These are phyloP conservation scores for Cyclopterus lumpus DNA, from an alignment of 2,797 vertebrate genomes.

Conservation along the genomic window DNA sequence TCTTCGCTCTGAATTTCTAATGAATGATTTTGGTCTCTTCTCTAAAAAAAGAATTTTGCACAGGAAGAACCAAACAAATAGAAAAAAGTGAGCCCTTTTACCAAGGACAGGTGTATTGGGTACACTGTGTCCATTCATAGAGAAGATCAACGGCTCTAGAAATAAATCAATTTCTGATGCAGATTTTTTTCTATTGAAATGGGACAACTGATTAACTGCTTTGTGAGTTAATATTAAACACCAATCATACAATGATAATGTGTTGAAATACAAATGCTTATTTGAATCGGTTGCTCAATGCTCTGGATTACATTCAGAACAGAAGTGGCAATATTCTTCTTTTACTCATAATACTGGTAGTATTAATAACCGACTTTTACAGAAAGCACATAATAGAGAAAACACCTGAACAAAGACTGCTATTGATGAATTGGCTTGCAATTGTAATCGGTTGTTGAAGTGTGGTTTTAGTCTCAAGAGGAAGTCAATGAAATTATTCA, in stretches of 20 bases:
- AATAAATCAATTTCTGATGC: slow-evolving; percentile 17
- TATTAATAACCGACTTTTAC: not conserved
- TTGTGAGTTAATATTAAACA: slow-evolving; percentile 4
- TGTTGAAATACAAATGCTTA: slow-evolving; percentile 20
- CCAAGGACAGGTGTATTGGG: slow-evolving; percentile 19
- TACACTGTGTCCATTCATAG: slow-evolving; percentile 18
- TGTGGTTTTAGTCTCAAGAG: not conserved
- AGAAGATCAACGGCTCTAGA: slow-evolving; percentile 10
- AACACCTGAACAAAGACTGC: not conserved
- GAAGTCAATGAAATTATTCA: not conserved
- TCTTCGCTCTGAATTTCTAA: slow-evolving; percentile 70
- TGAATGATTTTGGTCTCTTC: slow-evolving; percentile 42
- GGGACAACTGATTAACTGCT: slow-evolving; percentile 15
- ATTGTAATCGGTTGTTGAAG: not conserved
- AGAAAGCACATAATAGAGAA: not conserved
- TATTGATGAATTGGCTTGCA: not conserved
- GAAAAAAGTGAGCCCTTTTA: slow-evolving; percentile 28
- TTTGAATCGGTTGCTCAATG: slow-evolving; percentile 31
- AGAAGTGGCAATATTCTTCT: not conserved
- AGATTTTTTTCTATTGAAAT: slow-evolving; percentile 1
- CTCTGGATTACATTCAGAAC: slow-evolving; percentile 15
- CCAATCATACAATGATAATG: slow-evolving; percentile 1
- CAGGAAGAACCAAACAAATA: slow-evolving; percentile 59
- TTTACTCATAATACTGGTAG: not conserved
- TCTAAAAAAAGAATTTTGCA: slow-evolving; percentile 33